Evolutionary conservation across 2,888 invertebrate genomes (phyloP).

Genomic region (Tinea pellionella): DNA sequence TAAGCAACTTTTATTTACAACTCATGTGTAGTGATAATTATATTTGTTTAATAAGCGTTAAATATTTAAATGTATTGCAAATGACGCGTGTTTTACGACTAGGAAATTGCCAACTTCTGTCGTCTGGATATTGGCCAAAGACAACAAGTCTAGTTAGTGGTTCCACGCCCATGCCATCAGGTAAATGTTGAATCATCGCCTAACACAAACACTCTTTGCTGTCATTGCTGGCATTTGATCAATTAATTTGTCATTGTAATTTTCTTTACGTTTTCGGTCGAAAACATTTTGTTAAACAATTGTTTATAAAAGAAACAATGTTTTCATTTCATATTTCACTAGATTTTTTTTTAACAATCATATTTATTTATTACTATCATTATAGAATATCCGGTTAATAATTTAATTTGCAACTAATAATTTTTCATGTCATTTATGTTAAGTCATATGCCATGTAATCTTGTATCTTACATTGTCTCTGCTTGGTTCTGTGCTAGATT

Average conservation of each 20-base stretch:
- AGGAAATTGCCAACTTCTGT: background rate
- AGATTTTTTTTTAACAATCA: background rate
- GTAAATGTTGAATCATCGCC: background rate
- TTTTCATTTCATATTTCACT: no score
- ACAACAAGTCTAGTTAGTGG: background rate
- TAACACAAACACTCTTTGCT: background rate
- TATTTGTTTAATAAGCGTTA: no score
- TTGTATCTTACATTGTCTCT: no score
- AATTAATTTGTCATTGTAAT: no score
- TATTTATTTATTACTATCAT: background rate
- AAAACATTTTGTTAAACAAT: no score
- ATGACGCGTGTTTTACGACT: background rate
- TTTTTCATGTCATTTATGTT: background rate
- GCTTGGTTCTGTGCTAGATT: no score
- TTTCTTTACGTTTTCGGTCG: no score
- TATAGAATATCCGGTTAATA: background rate
- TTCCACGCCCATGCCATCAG: background rate
- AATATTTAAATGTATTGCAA: background rate
- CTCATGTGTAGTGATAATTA: no score
- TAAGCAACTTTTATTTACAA: no score
- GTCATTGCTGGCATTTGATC: background rate
- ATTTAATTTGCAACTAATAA: background rate
- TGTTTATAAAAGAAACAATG: no score
- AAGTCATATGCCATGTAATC: background rate
- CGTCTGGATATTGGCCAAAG: conserved; percentile 1